phyloP scores from a whole-genome alignment of 2,113 vertebrate genomes.

The Bettongia penicillata region DNA sequence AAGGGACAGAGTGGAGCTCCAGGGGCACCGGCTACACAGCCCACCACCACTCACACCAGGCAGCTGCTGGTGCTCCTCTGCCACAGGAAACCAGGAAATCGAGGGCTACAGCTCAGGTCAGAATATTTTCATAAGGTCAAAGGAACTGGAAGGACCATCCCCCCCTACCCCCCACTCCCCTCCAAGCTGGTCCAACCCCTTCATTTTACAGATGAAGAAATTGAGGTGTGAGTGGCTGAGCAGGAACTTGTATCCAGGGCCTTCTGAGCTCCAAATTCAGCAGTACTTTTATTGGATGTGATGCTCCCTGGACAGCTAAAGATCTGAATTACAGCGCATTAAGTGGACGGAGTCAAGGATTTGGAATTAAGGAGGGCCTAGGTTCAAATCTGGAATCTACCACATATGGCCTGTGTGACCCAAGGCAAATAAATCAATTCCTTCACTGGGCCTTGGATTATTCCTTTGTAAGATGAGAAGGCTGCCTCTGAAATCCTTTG shows the following conservation, averaged over 20 bases:
- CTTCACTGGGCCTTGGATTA: not conserved
- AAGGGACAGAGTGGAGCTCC: not conserved
- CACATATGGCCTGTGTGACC: not conserved
- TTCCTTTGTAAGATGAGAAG: too few species aligned
- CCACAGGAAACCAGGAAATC: not conserved
- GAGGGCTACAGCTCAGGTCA: not conserved
- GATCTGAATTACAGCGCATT: too few species aligned
- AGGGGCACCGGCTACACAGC: not conserved
- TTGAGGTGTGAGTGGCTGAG: too few species aligned
- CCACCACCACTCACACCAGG: not conserved
- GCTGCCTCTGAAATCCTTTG: not conserved
- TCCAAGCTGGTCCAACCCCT: not conserved
- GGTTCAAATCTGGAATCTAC: not conserved
- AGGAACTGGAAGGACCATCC: too few species aligned
- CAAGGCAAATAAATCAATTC: not conserved
- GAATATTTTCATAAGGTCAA: too few species aligned
- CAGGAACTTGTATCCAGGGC: too few species aligned
- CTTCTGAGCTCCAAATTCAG: too few species aligned
- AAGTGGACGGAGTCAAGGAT: not conserved
- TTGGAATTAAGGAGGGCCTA: not conserved
- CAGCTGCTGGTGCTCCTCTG: not conserved
- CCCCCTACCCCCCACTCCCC: too few species aligned
- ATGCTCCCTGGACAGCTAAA: slow-evolving; percentile 36
- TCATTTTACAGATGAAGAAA: not conserved
- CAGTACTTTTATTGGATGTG: too few species aligned